Evolutionary conservation across 2,888 invertebrate species (phyloP), one percentile per base, ranked within the genome.

Genomic region (Diarsia dahlii): DNA sequence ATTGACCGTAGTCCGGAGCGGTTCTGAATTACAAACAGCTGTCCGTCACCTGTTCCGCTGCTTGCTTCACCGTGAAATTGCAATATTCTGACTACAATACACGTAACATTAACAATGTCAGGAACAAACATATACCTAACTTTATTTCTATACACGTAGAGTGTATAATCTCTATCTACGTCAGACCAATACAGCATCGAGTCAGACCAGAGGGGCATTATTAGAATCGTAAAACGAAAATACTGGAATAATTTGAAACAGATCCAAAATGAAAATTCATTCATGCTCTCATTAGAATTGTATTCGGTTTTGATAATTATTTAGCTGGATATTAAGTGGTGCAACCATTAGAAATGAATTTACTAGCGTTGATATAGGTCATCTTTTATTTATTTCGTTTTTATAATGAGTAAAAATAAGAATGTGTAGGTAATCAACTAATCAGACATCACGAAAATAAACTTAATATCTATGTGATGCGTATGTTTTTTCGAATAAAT

Each of bases 1-100:
- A 78, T 63, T 84, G 85, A 87, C 88, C 89, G 86, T 86, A 84
- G 84, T 83, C 88, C 89, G 85, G 84, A 84, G 82, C 78, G 86
- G 56, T 56, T 52, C 83, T 85, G 84, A 82, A 86, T 87, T 81
- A 84, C 84, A 87, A 89, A 90, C 91, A 91, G 86, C 90, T 91
- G 90, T 89, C 88, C 89, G 86, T 92, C 89, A 90, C 87, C 88
- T 89, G 87, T 54, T 80, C 68, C 50, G 77, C 78, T 70, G 64
- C 76, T 81, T 85, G 83, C 68, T 80, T 76, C 68, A 80, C 71
- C 84, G 81, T 86, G 86, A 85, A 82, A 82, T 87, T 67, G 74
- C 79, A 80, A 80, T 89, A 90, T 87, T 71, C 48, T 46, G 82
- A 82, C 83, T 81, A 88, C 87, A 88, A 87, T 79, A 73, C 78